These are phyloP conservation scores for Tragelaphus scriptus DNA, from an alignment of 2,113 vertebrate genomes.

Conservation along the genomic window DNA sequence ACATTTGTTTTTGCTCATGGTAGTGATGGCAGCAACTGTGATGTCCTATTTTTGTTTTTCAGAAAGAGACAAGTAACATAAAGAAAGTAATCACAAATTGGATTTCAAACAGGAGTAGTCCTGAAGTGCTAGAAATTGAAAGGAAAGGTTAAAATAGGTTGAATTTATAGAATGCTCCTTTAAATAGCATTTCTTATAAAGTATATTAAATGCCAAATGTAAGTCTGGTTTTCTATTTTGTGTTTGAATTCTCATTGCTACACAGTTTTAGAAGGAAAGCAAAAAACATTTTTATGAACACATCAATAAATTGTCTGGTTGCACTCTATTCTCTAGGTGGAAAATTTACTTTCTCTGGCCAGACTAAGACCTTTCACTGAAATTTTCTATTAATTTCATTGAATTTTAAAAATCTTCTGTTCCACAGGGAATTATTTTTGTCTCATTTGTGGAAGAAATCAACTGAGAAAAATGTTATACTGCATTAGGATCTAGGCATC, in stretches of 20 bases:
- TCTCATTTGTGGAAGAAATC: neutral
- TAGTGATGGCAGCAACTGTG: neutral
- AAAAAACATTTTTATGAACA: constrained; percentile 71
- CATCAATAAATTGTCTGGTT: constrained; percentile 55
- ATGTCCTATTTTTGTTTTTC: constrained; percentile 47
- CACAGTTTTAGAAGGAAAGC: constrained; percentile 66
- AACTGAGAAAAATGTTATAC: neutral
- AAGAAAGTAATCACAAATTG: constrained; percentile 34
- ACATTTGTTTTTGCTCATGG: neutral
- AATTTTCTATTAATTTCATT: constrained; percentile 59
- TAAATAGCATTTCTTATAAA: constrained; percentile 54
- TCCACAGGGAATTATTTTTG: neutral
- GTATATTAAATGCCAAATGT: constrained; percentile 55
- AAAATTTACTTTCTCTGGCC: constrained; percentile 51
- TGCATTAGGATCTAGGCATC: neutral
- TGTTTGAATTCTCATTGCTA: constrained; percentile 72
- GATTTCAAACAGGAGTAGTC: neutral
- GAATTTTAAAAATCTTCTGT: neutral
- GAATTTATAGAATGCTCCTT: constrained; percentile 43
- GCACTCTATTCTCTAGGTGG: constrained; percentile 21
- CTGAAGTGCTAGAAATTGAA: constrained; percentile 51
- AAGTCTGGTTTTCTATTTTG: constrained; percentile 65
- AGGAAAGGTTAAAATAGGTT: constrained; percentile 54
- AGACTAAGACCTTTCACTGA: constrained; percentile 59
- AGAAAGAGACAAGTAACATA: constrained; percentile 43